Evolutionary conservation across 2,797 vertebrate species (phyloP).

Genomic region (Lutjanus argentimaculatus): DNA sequence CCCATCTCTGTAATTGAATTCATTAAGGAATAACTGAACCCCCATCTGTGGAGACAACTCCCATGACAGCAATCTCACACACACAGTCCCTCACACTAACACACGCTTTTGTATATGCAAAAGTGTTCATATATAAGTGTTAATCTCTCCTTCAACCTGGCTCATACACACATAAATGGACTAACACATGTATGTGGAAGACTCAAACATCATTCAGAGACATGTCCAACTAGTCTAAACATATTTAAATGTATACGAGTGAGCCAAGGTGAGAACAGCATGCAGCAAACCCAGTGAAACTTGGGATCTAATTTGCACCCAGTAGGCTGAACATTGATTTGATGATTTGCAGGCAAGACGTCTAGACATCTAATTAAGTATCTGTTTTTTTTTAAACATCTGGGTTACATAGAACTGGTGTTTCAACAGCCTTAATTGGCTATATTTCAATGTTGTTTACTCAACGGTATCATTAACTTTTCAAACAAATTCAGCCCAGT

Average conservation of each 20-base stretch:
- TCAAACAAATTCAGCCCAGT: too few species aligned
- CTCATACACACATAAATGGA: not conserved
- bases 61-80: conserved; percentile 44
- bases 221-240: not conserved
- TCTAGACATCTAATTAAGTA: not conserved
- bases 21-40: conserved; percentile 73
- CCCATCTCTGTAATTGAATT: conserved; percentile 73
- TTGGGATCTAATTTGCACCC: not conserved
- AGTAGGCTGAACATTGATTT: conserved; percentile 4
- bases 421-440: not conserved
- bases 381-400: not conserved
- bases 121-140: not conserved
- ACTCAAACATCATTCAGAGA: too few species aligned
- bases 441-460: not conserved
- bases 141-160: not conserved
- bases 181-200: not conserved
- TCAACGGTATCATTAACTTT: too few species aligned
- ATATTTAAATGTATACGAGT: not conserved
- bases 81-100: too few species aligned
- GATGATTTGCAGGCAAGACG: conserved; percentile 3
- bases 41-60: conserved; percentile 68
- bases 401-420: not conserved
- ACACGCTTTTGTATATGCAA: not conserved
- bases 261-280: not conserved
- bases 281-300: conserved; percentile 1